Base-by-base conservation (phyloP, 2,797 vertebrate species). In the Gymnocypris eckloni region DNA sequence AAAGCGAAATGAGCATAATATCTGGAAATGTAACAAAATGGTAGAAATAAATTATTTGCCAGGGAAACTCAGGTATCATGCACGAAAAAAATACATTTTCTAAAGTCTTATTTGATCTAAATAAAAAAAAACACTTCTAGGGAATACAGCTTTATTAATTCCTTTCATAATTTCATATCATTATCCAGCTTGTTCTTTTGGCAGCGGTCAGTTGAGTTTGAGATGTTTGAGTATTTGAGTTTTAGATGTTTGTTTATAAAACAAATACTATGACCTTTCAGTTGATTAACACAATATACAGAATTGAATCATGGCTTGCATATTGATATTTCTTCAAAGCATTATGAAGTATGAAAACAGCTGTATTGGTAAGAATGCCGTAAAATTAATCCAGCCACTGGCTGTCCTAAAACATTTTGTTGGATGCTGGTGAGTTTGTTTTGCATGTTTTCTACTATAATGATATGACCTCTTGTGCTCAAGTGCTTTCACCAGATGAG, bases 401-500 rank as follows among this genome's bases (percentile, higher is more conserved):
- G 66, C 76, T 79, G 66, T 79, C 66, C 43, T 79, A n/a, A 70
- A 59, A 70, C 39, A 61, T 48, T 79, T 85, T 79, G 50, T 79
- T 69, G 39, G 64, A 70, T 56, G 54, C 66, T 75, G 64, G 43
- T 39, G 59, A 67, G 79, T 75, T 77, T 79, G 84, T 86, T 83
- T 41, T 66, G 87, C 85, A 87, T 87, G 37, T 76, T 82, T 79
- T 45, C 7, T 56, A 39, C 71, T 90, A 89, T 94, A 94, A 94
- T 94, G 92, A 93, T 94, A 93, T 90, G 89, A 92, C 92, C 89
- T 93, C 94, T 92, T 90, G 92, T 89, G 96, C 97, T 98, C 97
- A 96, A 98, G 97, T 95, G 96, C 96, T 98, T 97, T 99, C 97
- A 98, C 98, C 98, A 99, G 97, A 97, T 95, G 96, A 97, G 95